Percentiles rank a stretch among this genome's conserved stretches.
phyloP scores from a whole-genome alignment of 2,113 vertebrate species.

The Nestor notabilis region DNA sequence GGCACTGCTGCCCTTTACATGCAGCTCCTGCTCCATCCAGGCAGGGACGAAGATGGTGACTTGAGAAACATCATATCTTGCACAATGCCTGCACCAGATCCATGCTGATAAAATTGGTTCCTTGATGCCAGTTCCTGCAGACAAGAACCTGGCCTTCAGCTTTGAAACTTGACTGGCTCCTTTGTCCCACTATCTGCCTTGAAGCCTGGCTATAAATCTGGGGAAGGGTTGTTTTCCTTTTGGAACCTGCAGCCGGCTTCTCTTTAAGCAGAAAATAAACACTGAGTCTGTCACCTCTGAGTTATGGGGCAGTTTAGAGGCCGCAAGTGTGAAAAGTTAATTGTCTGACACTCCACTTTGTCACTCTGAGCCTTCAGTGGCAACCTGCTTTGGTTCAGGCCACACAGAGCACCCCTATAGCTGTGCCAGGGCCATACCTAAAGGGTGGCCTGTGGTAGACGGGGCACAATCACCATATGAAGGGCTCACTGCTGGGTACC shows the following conservation, averaged over 20 bases:
- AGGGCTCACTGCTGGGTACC: neutral
- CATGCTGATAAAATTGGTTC: neutral
- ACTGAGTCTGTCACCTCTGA: slow-evolving; percentile 11
- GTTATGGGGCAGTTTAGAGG: neutral
- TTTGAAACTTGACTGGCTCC: neutral
- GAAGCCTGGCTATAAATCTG: neutral
- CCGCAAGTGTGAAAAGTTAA: slow-evolving; percentile 53
- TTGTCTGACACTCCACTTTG: slow-evolving; percentile 21
- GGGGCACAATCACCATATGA: accelerated
- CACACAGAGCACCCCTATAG: neutral
- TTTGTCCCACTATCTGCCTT: neutral
- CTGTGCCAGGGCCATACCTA: neutral
- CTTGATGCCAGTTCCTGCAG: neutral
- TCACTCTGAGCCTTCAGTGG: neutral
- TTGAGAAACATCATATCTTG: neutral
- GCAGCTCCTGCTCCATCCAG: neutral
- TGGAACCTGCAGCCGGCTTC: neutral
- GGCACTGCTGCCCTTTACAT: neutral
- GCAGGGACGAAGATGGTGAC: neutral
- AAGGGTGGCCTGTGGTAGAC: neutral
- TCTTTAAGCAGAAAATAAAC: slow-evolving; percentile 3
- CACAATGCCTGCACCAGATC: neutral
- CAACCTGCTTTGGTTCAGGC: neutral
- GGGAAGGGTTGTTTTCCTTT: neutral
- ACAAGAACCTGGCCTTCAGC: neutral